Conservation (phyloP, 2,113 vertebrate species). For the Vulpes lagopus region DNA sequence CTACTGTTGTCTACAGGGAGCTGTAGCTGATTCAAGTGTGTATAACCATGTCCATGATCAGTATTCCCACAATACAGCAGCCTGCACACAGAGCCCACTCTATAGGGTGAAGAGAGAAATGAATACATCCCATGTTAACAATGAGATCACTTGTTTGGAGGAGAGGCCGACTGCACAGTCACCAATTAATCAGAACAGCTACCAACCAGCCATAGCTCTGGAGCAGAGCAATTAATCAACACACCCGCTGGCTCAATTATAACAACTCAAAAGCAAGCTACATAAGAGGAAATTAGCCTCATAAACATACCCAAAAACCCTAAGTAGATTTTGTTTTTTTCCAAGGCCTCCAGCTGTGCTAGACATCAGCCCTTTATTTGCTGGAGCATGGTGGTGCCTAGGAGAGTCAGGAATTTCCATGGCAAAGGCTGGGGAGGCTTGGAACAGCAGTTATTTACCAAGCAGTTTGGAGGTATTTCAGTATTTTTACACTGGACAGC, state of each 20-base stretch:
- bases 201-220: background rate
- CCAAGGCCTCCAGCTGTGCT: background rate
- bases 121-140: background rate
- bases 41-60: background rate
- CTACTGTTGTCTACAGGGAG: background rate
- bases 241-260: too few relatives aligned
- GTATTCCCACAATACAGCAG: background rate
- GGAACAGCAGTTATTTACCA: background rate
- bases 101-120: background rate
- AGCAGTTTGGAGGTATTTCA: background rate
- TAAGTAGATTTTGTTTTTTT: too few relatives aligned
- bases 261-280: too few relatives aligned
- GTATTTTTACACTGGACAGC: background rate
- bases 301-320: too few relatives aligned
- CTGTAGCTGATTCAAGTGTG: background rate
- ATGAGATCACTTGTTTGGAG: background rate
- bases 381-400: background rate
- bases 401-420: background rate
- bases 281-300: too few relatives aligned
- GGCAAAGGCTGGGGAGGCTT: background rate
- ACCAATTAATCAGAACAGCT: background rate
- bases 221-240: too few relatives aligned
- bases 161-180: background rate
- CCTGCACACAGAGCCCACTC: background rate
- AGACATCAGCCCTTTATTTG: background rate